phyloP scores from a whole-genome alignment of 1,140 invertebrate species.

The Drosophila elegans region DNA sequence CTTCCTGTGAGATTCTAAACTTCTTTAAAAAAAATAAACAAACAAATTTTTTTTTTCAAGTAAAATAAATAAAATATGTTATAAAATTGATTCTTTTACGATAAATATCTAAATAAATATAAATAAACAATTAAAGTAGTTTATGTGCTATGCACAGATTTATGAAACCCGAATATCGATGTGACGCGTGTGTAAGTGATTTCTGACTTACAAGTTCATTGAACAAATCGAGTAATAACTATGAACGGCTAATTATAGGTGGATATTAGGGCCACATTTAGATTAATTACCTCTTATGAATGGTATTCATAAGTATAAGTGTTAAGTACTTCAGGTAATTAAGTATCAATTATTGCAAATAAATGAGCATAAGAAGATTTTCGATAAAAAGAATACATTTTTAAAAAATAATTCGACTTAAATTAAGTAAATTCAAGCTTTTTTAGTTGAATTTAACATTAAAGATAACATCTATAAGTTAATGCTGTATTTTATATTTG shows the following conservation, averaged over 20 bases:
- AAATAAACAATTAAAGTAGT: not conserved
- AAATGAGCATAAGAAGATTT: too few species aligned
- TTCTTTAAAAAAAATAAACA: not conserved
- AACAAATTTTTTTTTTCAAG: not conserved
- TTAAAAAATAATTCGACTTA: too few species aligned
- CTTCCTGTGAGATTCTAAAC: constrained; percentile 56
- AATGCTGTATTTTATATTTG: too few species aligned
- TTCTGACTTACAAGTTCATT: not conserved
- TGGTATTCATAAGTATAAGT: constrained; percentile 7
- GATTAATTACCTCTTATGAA: constrained; percentile 11
- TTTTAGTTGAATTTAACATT: too few species aligned
- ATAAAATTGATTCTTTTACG: too few species aligned
- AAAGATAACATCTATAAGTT: too few species aligned
- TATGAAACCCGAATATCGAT: too few species aligned
- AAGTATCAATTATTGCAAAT: constrained; percentile 10
- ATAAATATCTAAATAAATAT: not conserved
- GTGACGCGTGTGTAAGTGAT: not conserved
- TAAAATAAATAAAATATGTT: too few species aligned
- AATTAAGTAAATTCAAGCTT: too few species aligned
- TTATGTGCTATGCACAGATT: not conserved
- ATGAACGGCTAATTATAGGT: constrained; percentile 5
- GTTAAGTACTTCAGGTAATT: constrained; percentile 14
- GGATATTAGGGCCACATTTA: not conserved
- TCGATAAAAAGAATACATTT: too few species aligned
- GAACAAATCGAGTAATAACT: not conserved